Evolutionary conservation across 2,888 invertebrate genomes (phyloP).

Genomic region (Drosophila diplacantha): DNA sequence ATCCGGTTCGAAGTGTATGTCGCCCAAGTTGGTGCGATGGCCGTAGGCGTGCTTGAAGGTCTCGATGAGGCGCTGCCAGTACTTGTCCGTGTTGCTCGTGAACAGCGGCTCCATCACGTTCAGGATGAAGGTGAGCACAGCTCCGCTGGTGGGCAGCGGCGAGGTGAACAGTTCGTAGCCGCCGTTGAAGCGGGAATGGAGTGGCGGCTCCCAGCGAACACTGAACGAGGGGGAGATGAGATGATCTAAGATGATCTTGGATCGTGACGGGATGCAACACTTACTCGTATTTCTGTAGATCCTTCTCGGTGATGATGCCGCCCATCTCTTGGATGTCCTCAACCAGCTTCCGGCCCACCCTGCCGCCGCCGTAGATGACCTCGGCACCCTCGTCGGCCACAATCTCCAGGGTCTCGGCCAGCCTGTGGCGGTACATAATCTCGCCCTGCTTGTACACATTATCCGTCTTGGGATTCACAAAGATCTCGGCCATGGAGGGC

Average conservation of each 20-base stretch:
- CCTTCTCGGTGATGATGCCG: conserved; percentile 88
- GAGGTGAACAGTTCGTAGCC: conserved; percentile 85
- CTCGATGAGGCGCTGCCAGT: conserved; percentile 90
- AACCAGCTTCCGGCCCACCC: conserved; percentile 80
- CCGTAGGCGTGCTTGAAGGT: conserved; percentile 95
- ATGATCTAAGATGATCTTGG: too few relatives aligned
- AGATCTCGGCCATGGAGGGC: conserved; percentile 81
- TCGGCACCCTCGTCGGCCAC: conserved; percentile 84
- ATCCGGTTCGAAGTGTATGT: conserved; percentile 79
- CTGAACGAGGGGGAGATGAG: conserved; percentile 40
- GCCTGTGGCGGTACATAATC: conserved; percentile 81
- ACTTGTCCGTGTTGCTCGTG: conserved; percentile 53
- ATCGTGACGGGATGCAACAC: too few relatives aligned
- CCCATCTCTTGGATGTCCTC: conserved; percentile 84
- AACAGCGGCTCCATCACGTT: conserved; percentile 83
- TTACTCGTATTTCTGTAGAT: conserved; percentile 86
- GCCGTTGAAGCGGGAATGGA: conserved; percentile 80
- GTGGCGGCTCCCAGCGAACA: conserved; percentile 82
- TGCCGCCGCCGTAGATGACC: conserved; percentile 89
- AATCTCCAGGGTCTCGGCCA: conserved; percentile 84
- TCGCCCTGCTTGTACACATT: conserved; percentile 80
- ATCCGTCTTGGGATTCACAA: conserved; percentile 81
- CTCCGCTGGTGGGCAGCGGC: conserved; percentile 92
- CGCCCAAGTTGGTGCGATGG: conserved; percentile 89
- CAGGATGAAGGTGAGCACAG: conserved; percentile 88